Evolutionary conservation across 2,113 vertebrate species (phyloP).

Genomic region (Anseranas semipalmata): DNA sequence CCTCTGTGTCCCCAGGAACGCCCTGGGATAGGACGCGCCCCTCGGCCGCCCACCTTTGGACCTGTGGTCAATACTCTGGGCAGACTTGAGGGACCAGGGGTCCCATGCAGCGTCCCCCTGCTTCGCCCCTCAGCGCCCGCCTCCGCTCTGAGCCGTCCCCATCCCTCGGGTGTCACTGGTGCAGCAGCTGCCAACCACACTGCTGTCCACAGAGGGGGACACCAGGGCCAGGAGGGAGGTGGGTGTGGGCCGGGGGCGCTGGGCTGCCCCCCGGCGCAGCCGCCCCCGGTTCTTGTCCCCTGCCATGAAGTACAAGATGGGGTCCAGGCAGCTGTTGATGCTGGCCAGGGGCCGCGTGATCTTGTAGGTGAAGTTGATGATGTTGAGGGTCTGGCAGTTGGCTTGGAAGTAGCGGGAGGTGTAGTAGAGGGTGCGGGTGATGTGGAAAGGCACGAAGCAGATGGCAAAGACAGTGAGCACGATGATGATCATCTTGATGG

Average conservation of each 20-base stretch:
- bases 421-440: slow-evolving; percentile 92
- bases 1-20: rapidly evolving
- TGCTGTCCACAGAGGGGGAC: background rate
- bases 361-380: slow-evolving; percentile 91
- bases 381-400: slow-evolving; percentile 83
- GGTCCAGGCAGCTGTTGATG: slow-evolving; percentile 93
- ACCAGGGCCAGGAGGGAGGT: background rate
- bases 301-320: slow-evolving; percentile 90
- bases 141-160: rapidly evolving
- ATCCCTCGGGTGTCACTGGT: background rate
- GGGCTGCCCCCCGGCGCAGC: slow-evolving; percentile 63
- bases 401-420: slow-evolving; percentile 80
- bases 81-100: background rate
- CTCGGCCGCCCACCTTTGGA: background rate
- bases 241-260: background rate
- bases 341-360: slow-evolving; percentile 92
- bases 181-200: rapidly evolving
- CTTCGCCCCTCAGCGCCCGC: background rate
- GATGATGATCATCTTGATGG: slow-evolving; percentile 86
- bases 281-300: slow-evolving; percentile 86
- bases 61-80: background rate
- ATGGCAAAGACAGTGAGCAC: slow-evolving; percentile 88
- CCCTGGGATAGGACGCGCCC: background rate
- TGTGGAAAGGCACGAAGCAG: slow-evolving; percentile 93
- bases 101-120: background rate